phyloP scores from a whole-genome alignment of 2,888 invertebrate genomes.

The Argynnis bischoffii region DNA sequence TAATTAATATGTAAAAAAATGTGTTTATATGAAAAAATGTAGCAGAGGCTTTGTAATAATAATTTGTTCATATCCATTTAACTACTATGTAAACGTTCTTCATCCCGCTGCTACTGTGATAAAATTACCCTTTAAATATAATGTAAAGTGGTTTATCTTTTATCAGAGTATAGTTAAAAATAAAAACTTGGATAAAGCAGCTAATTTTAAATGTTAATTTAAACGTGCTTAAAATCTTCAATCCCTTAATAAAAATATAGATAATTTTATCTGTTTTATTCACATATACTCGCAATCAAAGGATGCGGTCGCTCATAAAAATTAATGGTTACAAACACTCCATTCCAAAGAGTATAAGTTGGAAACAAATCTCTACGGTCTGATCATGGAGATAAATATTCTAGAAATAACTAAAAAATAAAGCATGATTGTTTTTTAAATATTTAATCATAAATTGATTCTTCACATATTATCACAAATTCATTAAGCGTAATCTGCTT shows the following conservation, averaged over 20 bases:
- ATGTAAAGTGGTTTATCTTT: no score
- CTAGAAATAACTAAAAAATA: conserved; percentile 16
- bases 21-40: no score
- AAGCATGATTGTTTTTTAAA: background rate
- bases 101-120: no score
- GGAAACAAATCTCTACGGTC: conserved; percentile 45
- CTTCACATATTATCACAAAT: no score
- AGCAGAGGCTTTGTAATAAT: no score
- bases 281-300: conserved; percentile 53
- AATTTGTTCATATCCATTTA: no score
- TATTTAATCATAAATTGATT: background rate
- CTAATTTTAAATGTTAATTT: conserved; percentile 35
- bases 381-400: conserved; percentile 27
- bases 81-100: no score
- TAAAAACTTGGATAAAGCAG: conserved; percentile 14
- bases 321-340: conserved; percentile 71
- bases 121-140: no score
- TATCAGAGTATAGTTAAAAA: conserved; percentile 11
- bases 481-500: no score
- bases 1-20: no score
- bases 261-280: conserved; percentile 42
- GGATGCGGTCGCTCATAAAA: conserved; percentile 65
- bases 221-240: conserved; percentile 31
- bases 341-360: conserved; percentile 64
- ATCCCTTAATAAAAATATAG: conserved; percentile 36